Base-by-base conservation (phyloP, 2,888 invertebrate species). In the Eupithecia subumbrata region DNA sequence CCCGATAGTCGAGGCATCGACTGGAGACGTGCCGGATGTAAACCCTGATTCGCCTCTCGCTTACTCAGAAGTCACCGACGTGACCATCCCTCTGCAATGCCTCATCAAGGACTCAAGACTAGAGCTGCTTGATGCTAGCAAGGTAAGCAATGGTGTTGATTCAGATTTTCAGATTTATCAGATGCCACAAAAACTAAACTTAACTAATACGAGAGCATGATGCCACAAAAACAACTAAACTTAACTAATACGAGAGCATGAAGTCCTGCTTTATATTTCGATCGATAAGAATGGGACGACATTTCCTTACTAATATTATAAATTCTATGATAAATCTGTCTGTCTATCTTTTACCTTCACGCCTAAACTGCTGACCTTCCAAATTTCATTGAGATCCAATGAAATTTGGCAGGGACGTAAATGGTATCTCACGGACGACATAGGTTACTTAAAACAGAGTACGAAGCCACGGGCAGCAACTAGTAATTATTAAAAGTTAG, bases 81-180 rank as follows among this genome's bases (percentile, higher is more conserved):
- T 99, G 22, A 98, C 98, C n/a, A 96, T 99, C 84, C 98, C 99
- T 0, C 87, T 99, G 40, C 99, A 99, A 91, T 98, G 99, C 88
- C 96, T 99, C 83, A 98, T 99, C 73, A 98, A 97, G 88, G 98
- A 99, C 89, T 98, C 99, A n/a, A 96, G 97, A 87, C 95, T 99
- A 72, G 96, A 97, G 78, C 95, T 99, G 69, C 97, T 98, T 79
- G 97, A 97, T 82, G 96, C 97, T 72, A 96, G 97, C 73, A 99
- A 99, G 97, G 98, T 98, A 78, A 56, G 5, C 60, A 22, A 25
- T 22, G 52, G 22, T 52, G 52, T 52, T 2, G 2, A n/a, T 52
- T 52, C n/a, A n/a, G n/a, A n/a, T n/a, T n/a, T n/a, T n/a, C n/a
- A n/a, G n/a, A n/a, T n/a, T n/a, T n/a, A n/a, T n/a, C n/a, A n/a